Percentiles rank a stretch among this genome's conserved stretches.
phyloP scores from a whole-genome alignment of 1,140 invertebrate species.

The Caenorhabditis tropicalis region DNA sequence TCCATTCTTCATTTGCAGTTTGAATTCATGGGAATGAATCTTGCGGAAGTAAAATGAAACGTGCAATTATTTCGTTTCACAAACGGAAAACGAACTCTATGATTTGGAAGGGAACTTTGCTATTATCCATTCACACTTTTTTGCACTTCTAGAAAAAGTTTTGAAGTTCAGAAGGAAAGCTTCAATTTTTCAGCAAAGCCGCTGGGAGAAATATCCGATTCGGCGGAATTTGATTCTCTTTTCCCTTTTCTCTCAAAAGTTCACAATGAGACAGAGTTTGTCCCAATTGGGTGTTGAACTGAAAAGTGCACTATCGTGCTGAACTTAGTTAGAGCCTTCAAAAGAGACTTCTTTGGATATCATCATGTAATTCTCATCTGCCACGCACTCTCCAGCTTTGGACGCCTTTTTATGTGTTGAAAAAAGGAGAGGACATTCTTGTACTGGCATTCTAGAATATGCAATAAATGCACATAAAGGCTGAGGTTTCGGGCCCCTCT shows the following conservation, averaged over 20 bases:
- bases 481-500: not conserved
- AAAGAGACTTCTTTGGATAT: not conserved
- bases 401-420: not conserved
- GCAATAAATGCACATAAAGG: conserved; percentile 37
- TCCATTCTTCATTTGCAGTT: too few relatives aligned
- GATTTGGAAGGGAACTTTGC: not conserved
- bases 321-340: not conserved
- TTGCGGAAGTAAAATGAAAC: too few relatives aligned
- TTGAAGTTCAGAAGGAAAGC: not conserved
- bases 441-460: conserved; percentile 32
- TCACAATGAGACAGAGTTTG: not conserved
- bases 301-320: not conserved
- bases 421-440: not conserved
- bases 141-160: not conserved
- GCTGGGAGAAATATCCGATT: not conserved
- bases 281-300: not conserved
- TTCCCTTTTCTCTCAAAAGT: not conserved
- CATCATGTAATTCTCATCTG: conserved; percentile 30
- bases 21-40: too few relatives aligned
- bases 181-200: not conserved
- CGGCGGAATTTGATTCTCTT: not conserved
- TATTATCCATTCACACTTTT: not conserved
- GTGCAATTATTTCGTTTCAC: not conserved
- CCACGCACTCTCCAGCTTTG: not conserved
- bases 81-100: not conserved